Conservation (phyloP, 2,888 invertebrate genomes). For the Saturnia pavonia region DNA sequence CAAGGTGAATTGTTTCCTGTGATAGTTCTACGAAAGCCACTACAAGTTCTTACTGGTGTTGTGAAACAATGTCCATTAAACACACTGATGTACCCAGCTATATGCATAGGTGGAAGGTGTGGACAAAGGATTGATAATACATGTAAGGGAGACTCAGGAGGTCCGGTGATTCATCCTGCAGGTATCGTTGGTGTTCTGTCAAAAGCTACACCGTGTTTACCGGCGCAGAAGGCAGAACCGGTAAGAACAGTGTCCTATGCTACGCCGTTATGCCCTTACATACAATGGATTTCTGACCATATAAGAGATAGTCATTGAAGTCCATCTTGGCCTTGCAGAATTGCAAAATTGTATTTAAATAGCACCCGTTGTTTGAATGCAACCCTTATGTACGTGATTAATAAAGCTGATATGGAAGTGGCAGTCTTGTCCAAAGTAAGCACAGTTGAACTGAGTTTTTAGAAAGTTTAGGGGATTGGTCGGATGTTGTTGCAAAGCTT, state of each 20-base stretch:
- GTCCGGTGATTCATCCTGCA: slow-evolving; percentile 1
- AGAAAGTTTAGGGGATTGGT: too few species aligned
- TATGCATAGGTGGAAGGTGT: background rate
- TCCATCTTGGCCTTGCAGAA: background rate
- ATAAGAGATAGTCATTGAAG: background rate
- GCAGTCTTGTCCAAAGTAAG: too few species aligned
- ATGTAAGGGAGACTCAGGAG: background rate
- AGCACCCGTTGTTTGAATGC: too few species aligned
- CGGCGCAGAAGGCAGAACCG: background rate
- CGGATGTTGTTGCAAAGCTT: too few species aligned
- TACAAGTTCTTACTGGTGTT: background rate
- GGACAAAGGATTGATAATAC: background rate
- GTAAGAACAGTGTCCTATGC: background rate
- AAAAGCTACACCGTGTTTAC: background rate
- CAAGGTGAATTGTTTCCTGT: background rate
- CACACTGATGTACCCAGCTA: background rate
- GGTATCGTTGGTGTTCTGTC: background rate
- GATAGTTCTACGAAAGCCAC: background rate
- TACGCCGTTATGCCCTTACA: background rate
- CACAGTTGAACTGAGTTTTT: too few species aligned
- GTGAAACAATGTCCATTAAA: background rate
- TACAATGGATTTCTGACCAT: background rate
- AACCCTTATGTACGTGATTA: too few species aligned
- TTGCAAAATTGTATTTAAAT: too few species aligned
- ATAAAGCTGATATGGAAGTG: too few species aligned